These are phyloP conservation scores for Candoia aspera DNA, from an alignment of 2,113 vertebrate genomes.

Conservation along the genomic window DNA sequence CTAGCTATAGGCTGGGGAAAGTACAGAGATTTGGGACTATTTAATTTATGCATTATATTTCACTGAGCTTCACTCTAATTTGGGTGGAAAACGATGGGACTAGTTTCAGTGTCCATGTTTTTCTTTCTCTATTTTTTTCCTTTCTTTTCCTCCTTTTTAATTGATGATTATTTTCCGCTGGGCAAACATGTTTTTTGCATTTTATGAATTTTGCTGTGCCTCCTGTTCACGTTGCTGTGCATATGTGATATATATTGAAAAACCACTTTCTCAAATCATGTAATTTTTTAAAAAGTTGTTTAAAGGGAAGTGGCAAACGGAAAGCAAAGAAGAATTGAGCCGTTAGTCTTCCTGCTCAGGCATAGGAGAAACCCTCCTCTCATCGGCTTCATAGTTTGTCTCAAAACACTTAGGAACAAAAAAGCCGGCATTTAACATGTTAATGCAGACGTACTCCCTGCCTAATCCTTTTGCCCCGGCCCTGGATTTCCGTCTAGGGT, in stretches of 20 bases:
- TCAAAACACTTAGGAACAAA: neutral
- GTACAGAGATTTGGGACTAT: neutral
- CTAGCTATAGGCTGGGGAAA: neutral
- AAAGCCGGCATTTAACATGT: conserved; percentile 17
- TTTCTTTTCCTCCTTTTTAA: conserved; percentile 11
- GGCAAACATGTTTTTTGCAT: neutral
- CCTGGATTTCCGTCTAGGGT: neutral
- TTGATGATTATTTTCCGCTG: neutral
- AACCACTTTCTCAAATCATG: neutral
- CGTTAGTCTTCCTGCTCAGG: neutral
- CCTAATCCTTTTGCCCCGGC: neutral
- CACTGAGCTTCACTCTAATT: neutral
- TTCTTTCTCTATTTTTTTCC: neutral
- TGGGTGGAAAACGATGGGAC: neutral
- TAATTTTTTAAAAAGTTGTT: neutral
- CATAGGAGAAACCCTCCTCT: neutral
- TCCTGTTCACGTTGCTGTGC: neutral
- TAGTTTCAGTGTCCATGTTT: neutral
- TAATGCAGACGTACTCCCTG: neutral
- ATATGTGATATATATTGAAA: neutral
- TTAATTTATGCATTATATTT: neutral
- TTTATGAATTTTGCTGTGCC: neutral
- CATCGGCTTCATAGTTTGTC: neutral
- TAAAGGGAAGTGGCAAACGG: neutral
- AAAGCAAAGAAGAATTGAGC: neutral